These are phyloP conservation scores for Pterobdella sp. DNA, from an alignment of 2,888 invertebrate genomes.

Conservation along the genomic window DNA sequence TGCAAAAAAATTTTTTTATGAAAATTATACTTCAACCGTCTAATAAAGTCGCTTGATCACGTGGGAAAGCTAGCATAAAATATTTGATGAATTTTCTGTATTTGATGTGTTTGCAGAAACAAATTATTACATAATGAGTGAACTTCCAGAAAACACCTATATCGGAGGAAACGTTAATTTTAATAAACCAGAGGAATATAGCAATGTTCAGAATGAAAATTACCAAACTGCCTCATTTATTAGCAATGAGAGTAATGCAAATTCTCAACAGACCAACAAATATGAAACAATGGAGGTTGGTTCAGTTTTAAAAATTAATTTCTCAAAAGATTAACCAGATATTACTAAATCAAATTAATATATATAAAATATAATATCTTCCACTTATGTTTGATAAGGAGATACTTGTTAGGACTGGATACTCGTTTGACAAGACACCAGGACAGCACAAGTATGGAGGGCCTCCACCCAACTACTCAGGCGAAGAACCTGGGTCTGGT, in stretches of 20 bases:
- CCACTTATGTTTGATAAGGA: too few species aligned
- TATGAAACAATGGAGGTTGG: neutral
- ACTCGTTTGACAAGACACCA: slow-evolving; percentile 87
- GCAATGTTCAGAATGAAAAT: neutral
- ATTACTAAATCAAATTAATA: too few species aligned
- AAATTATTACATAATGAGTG: too few species aligned
- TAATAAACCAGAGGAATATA: neutral
- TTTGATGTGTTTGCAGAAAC: neutral
- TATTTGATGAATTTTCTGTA: neutral
- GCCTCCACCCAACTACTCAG: slow-evolving; percentile 89
- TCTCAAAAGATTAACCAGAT: too few species aligned
- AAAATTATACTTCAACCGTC: too few species aligned
- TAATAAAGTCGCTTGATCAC: neutral
- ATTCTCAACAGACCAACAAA: neutral
- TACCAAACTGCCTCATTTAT: neutral
- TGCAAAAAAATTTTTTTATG: too few species aligned
- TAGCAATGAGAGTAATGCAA: neutral
- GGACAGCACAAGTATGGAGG: slow-evolving; percentile 98
- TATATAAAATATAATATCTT: too few species aligned
- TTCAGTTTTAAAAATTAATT: neutral
- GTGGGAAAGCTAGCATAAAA: neutral
- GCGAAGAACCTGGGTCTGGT: slow-evolving; percentile 59
- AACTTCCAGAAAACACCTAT: neutral
- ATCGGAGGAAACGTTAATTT: neutral
- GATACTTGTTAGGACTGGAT: slow-evolving; percentile 89